Evolutionary conservation across 92 coral and sea anemone species (phyloP), one percentile per base, ranked within the genome.

Genomic region (Isaurus tuberculatus): DNA sequence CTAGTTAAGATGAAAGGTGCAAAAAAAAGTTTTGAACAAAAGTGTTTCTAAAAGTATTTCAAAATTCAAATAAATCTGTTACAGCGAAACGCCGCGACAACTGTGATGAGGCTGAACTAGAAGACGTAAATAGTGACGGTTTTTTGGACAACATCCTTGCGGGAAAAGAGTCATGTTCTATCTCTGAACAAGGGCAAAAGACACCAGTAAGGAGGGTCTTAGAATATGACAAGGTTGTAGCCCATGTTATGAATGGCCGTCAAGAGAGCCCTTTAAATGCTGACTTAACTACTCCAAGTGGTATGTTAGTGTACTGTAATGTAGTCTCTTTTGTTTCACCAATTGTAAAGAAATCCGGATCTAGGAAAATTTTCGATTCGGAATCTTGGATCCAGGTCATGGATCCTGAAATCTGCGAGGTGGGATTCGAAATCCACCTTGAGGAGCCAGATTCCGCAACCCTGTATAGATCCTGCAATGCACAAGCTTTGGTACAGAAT

Each of bases 131-230:
- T 16, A 15, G 33, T 33, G 34, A 20, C 2, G 51, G 11, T 8
- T 8, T 34, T 34, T 23, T 40, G 44, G 20, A 25, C n/a, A 58
- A 10, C 9, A 10, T 22, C 4, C 34, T 61, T 14, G 48, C 17
- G 8, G 69, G 40, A 36, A 9, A 36, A 19, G n/a, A 5, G 8
- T 20, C 69, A 75, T 32, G 40, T 28, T 17, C 29, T 8, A 14
- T 5, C 2, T 46, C 48, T 22, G 34, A 58, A 34, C 68, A 36
- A 27, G 9, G 22, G 31, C 20, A 37, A 10, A 36, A 20, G 55
- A 77, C 82, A 13, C 82, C 70, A 5, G 33, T 44, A n/a, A 77
- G 70, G 55, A 23, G 82, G 11, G 3, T 53, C 30, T 58, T 77
- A 20, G 51, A 58, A 15, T 57, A 77, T 37, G 53, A 77, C 15